phyloP scores from a whole-genome alignment of 2,888 invertebrate species.

The Acronicta aceris region DNA sequence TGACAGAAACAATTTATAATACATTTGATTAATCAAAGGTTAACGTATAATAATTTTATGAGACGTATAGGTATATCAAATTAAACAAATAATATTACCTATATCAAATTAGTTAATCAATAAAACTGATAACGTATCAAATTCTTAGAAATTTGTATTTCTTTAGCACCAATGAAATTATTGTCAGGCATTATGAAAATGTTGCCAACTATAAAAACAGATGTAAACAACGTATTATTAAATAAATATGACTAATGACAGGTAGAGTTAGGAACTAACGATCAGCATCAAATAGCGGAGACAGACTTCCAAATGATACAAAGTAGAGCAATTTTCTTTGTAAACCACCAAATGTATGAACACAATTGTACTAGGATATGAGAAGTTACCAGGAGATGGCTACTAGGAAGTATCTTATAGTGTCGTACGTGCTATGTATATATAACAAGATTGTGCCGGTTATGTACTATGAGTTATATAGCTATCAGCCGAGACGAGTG shows the following conservation, averaged over 20 bases:
- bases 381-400: slow-evolving; percentile 59
- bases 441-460: slow-evolving; percentile 35
- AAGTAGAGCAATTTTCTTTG: slow-evolving; percentile 50
- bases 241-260: not conserved
- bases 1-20: too few species aligned
- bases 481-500: slow-evolving; percentile 54
- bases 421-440: slow-evolving; percentile 36
- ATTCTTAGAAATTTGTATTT: slow-evolving; percentile 28
- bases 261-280: slow-evolving; percentile 14
- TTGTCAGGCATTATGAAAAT: slow-evolving; percentile 20
- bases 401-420: slow-evolving; percentile 23
- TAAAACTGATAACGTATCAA: slow-evolving; percentile 38
- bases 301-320: not conserved
- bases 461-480: slow-evolving; percentile 37
- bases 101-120: slow-evolving; percentile 14
- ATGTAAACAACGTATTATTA: not conserved
- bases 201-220: slow-evolving; percentile 26
- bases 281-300: too few species aligned
- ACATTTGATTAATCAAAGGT: not conserved
- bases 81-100: slow-evolving; percentile 2
- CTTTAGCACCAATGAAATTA: slow-evolving; percentile 11
- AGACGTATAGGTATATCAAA: not conserved
- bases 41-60: not conserved
- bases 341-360: slow-evolving; percentile 64
- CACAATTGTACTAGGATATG: slow-evolving; percentile 68